Evolutionary conservation across 2,113 vertebrate genomes (phyloP).

Genomic region (Epinephelus fuscoguttatus): DNA sequence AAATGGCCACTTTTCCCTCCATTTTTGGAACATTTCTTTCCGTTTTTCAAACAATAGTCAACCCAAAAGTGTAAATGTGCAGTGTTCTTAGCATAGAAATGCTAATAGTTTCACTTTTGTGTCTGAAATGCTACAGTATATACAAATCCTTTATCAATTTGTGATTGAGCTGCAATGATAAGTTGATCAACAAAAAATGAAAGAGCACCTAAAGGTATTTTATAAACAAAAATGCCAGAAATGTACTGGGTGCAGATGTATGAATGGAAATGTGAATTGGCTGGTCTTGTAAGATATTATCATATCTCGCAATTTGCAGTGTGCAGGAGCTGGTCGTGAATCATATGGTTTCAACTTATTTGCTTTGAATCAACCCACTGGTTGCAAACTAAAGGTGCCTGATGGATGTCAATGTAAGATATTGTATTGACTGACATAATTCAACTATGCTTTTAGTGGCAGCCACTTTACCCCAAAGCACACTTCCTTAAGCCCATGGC

Average conservation of each 20-base stretch:
- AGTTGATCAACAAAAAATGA: background rate
- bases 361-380: background rate
- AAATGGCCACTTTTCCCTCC: background rate
- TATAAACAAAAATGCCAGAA: too few relatives aligned
- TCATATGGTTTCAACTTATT: background rate
- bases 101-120: background rate
- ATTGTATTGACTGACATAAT: background rate
- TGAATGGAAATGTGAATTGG: background rate
- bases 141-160: background rate
- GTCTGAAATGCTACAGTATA: background rate
- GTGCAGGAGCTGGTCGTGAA: background rate
- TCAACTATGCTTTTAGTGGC: background rate
- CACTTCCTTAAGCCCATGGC: background rate
- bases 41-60: background rate
- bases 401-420: too few relatives aligned
- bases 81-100: background rate
- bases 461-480: background rate
- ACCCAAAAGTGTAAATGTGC: background rate
- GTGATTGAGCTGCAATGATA: background rate
- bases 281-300: background rate
- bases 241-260: background rate
- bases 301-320: background rate
- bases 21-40: background rate
- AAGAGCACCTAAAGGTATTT: too few relatives aligned
- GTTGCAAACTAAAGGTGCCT: background rate